These are phyloP conservation scores for Microcebus lehilahytsara DNA, from an alignment of 2,113 vertebrate species.

Conservation along the genomic window DNA sequence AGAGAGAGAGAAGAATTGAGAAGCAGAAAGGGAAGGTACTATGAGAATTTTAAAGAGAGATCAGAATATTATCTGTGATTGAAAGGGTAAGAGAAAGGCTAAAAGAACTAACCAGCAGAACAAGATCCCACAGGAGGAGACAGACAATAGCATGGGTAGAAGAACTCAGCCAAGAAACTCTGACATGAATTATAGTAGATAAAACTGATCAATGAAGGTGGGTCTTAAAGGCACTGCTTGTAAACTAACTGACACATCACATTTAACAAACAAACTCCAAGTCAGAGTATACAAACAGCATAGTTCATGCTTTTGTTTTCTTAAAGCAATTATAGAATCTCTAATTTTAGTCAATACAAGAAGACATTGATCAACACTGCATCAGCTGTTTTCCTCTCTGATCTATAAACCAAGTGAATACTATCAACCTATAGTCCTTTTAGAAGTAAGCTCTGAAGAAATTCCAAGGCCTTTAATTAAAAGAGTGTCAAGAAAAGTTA, in stretches of 20 bases:
- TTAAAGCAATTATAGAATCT: not conserved
- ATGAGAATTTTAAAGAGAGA: slow-evolving; percentile 14
- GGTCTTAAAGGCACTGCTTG: not conserved
- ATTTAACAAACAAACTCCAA: slow-evolving; percentile 38
- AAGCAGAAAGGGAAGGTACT: not conserved
- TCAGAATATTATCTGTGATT: not conserved
- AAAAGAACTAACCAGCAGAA: not conserved
- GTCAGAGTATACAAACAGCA: not conserved
- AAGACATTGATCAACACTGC: slow-evolving; percentile 18
- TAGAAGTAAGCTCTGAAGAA: slow-evolving; percentile 24
- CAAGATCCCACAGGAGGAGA: not conserved
- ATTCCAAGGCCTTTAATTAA: not conserved
- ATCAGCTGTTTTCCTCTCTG: slow-evolving; percentile 11
- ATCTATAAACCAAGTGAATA: not conserved
- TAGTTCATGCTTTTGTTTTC: not conserved
- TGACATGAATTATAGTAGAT: not conserved
- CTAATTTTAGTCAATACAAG: not conserved
- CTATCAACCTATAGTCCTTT: not conserved
- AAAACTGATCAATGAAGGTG: not conserved
- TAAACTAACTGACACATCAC: not conserved
- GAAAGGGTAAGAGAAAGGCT: not conserved
- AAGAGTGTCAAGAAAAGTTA: slow-evolving; percentile 30
- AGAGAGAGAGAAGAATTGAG: not conserved
- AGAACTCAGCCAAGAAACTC: not conserved
- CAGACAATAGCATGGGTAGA: not conserved